Evolutionary conservation across 1,140 invertebrate species (phyloP), one percentile per base, ranked within the genome.

Genomic region (Drosophila littoralis): DNA sequence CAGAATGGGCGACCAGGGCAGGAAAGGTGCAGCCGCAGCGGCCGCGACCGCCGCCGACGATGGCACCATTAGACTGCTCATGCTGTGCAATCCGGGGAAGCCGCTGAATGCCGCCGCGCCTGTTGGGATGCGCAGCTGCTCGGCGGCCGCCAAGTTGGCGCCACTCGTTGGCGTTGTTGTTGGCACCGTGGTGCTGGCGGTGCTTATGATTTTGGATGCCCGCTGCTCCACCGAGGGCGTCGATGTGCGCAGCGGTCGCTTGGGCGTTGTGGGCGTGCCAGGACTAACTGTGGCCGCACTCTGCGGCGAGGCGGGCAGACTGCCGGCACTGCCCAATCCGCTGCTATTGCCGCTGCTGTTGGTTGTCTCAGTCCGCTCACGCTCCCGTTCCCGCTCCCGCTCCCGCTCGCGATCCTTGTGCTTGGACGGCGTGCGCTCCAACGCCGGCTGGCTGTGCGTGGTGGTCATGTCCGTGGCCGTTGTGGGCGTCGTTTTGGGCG

Each of bases 1-100:
- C 75, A 94, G 75, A 13, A 94, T 94, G 35, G 94, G 94, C 67
- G 93, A 94, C 94, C 94, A 94, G 38, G 93, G 93, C 81, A 94
- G 84, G 85, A 94, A 91, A 33, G 93, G 93, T 9, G 93, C 93
- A 58, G 93, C 90, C 7, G 91, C 88, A 2, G 93, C 91, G 66
- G 93, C 92, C 77, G 91, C 81, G 79, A 92, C 85, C 0, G 91
- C 88, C 78, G 93, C 92, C 86, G 93, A 91, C 73, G 93, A 90
- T 50, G 93, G 81, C 70, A 93, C 79, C 93, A 93, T 91, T 75
- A 93, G 75, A 82, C 92, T 90, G 92, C 93, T 79, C 89, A 92
- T 92, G 80, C 78, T 78, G 22, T 92, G 91, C 40, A 91, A 67
- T 0, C 75, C 74, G 10, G 90, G 86, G 8, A 91, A 91, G 33